Percentiles rank a stretch among this genome's conserved stretches.
phyloP scores from a whole-genome alignment of 2,888 invertebrate genomes.

The Apoda limacodes region DNA sequence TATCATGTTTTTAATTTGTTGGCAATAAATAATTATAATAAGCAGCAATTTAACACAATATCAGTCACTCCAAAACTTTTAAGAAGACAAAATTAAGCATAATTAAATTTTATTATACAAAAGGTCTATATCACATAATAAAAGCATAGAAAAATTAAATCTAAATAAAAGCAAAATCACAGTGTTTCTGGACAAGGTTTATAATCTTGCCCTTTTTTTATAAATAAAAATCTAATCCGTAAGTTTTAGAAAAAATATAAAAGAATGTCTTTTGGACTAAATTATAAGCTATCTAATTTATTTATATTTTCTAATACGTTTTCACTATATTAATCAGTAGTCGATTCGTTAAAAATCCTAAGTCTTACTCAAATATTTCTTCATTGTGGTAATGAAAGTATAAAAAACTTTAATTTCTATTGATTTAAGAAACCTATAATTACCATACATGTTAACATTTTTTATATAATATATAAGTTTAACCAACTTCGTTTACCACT shows the following conservation, averaged over 20 bases:
- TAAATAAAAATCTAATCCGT: conserved; percentile 43
- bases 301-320: conserved; percentile 43
- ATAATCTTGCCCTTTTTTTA: conserved; percentile 53
- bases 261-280: conserved; percentile 60
- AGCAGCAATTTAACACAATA: no score
- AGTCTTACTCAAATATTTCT: conserved; percentile 56
- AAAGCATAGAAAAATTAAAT: conserved; percentile 57
- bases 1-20: no score
- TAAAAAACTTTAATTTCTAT: conserved; percentile 60
- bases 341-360: conserved; percentile 37
- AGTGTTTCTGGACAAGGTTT: conserved; percentile 60
- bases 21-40: no score
- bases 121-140: conserved; percentile 60
- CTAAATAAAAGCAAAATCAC: conserved; percentile 69
- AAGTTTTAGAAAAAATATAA: conserved; percentile 39
- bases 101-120: no score
- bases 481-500: conserved; percentile 30
- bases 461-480: conserved; percentile 47
- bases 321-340: conserved; percentile 11
- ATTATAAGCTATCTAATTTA: conserved; percentile 45
- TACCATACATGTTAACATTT: conserved; percentile 59
- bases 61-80: no score
- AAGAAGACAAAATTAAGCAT: no score
- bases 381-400: conserved; percentile 63
- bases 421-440: conserved; percentile 63